phyloP scores from a whole-genome alignment of 1,140 invertebrate species.

The Stegodyphus dumicola region DNA sequence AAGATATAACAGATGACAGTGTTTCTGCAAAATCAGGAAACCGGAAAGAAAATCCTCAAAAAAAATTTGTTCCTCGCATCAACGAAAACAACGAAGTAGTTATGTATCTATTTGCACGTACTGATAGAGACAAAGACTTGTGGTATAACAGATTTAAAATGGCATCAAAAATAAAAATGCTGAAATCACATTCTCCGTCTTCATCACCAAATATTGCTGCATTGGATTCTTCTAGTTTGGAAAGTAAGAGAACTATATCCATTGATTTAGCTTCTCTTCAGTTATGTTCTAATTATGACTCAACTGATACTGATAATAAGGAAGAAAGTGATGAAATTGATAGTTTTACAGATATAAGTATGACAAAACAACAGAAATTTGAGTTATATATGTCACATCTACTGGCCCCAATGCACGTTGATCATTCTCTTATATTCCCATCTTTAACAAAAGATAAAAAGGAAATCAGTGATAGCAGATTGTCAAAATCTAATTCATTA shows the following conservation, averaged over 20 bases:
- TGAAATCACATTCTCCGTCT: constrained; percentile 60
- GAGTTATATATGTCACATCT: constrained; percentile 40
- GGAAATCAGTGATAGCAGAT: neutral
- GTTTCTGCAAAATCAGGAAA: constrained; percentile 63
- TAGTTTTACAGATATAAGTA: constrained; percentile 15
- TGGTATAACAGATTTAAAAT: constrained; percentile 75
- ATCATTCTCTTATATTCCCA: neutral
- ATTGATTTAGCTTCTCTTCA: constrained; percentile 49
- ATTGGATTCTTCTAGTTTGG: neutral
- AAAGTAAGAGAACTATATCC: constrained; percentile 50
- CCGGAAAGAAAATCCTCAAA: constrained; percentile 65
- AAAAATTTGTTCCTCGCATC: constrained; percentile 22
- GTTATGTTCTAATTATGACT: neutral
- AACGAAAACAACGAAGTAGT: constrained; percentile 67
- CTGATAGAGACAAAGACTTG: constrained; percentile 88
- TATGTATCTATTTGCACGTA: constrained; percentile 81
- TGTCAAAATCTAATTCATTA: neutral
- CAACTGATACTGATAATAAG: neutral
- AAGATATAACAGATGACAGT: neutral
- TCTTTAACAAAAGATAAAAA: constrained; percentile 13
- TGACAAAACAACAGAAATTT: constrained; percentile 49
- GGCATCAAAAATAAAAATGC: constrained; percentile 69
- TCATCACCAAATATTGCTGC: constrained; percentile 64
- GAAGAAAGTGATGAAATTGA: constrained; percentile 21
- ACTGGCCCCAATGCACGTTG: constrained; percentile 23